phyloP scores from a whole-genome alignment of 2,797 vertebrate species.

The Babyrousa celebensis region DNA sequence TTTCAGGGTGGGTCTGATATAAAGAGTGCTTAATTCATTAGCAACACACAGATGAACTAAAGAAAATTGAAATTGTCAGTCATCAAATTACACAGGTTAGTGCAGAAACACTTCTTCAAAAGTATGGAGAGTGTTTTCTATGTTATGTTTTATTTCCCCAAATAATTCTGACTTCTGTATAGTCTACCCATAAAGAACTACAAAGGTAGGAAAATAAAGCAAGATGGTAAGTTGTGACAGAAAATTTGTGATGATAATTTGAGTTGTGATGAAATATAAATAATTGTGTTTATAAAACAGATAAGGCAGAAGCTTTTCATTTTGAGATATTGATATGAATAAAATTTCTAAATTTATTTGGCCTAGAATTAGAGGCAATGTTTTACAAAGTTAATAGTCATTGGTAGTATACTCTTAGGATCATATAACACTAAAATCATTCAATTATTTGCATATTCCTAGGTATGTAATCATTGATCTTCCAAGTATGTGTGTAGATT shows the following conservation, averaged over 20 bases:
- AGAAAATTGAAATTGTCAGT: not conserved
- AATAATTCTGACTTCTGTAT: not conserved
- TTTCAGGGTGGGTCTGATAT: not conserved
- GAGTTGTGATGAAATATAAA: conserved; percentile 12
- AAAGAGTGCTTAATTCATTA: not conserved
- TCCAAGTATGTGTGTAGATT: conserved; percentile 10
- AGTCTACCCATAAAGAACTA: not conserved
- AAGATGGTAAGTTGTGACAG: not conserved
- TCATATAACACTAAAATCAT: not conserved
- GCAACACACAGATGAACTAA: not conserved
- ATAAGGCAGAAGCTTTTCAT: not conserved
- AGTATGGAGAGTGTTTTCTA: not conserved
- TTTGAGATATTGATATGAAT: conserved; percentile 5
- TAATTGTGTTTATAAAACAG: not conserved
- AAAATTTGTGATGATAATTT: not conserved
- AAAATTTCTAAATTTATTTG: conserved; percentile 15
- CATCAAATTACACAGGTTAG: not conserved
- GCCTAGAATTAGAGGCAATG: not conserved
- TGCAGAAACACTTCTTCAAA: not conserved
- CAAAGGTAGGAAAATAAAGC: not conserved
- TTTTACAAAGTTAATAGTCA: not conserved
- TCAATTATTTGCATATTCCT: conserved; percentile 20
- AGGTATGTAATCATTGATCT: not conserved
- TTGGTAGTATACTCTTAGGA: not conserved
- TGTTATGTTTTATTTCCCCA: not conserved